Base-by-base conservation (phyloP, 1,140 invertebrate genomes). In the Chironomus striatipennis region DNA sequence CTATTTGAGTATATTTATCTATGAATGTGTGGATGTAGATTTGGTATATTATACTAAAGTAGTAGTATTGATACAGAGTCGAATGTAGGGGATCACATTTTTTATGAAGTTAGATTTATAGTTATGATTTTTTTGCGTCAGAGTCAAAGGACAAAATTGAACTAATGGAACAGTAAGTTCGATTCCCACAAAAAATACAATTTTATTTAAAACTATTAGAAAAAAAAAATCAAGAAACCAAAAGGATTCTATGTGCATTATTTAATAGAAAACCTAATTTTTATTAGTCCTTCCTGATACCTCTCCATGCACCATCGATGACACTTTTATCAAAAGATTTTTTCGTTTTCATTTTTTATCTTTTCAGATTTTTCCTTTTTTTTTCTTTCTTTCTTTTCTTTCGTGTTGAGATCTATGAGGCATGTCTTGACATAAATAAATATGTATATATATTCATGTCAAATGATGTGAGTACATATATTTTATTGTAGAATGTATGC, bases 401-500 rank as follows among this genome's bases (percentile, higher is more conserved):
- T 57, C 15, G 47, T 4, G 12, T 57, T 57, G 47, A 57, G 12
- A 57, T 15, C 47, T 57, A 12, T 57, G 43, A 3, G 43, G 8
- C 43, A 10, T 47, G 8, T 47, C 43, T 15, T 15, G 12, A n/a
- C 47, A 57, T 57, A 57, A 57, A 57, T 57, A 57, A 57, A 57
- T 57, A 47, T 47, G n/a, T n/a, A 57, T 57, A 15, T 15, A 57
- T 57, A 15, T 5, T 57, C 12, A 57, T 57, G 47, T 57, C 47
- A 57, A 57, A 57, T 57, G 47, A 57, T 57, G 47, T 57, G 47
- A 57, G 47, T 57, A 57, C 12, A 57, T 57, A 57, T 57, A n/a
- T 57, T 57, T n/a, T 57, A n/a, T n/a, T n/a, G n/a, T n/a, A n/a
- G n/a, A n/a, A n/a, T n/a, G n/a, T 57, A 57, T 57, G 12, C 47